A percentile compares a stretch with the other conserved stretches of the same genome.
These are phyloP conservation scores for crab-eating macaque (Macaca fascicularis) DNA, from an alignment of 2,113 vertebrate species.

Conservation along the genomic window T2T-MFA8v1.1 NC_088385.1:74234001-74234500, in stretches of 20 bases:
- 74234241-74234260: background rate
- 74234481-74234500: background rate
- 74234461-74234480: background rate
- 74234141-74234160: background rate
- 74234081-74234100: background rate
- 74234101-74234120: background rate
- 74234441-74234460: background rate
- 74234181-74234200: background rate
- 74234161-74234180: background rate
- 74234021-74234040: background rate
- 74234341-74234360: background rate
- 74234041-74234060: background rate
- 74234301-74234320: background rate
- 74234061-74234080: background rate
- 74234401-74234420: background rate
- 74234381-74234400: background rate
- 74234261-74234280: background rate
- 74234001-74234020: background rate
- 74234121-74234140: background rate
- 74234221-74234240: background rate
- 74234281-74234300: background rate
- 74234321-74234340: background rate
- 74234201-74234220: background rate
- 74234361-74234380: background rate
- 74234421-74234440: background rate